A percentile compares a stretch with the other conserved stretches of the same genome.
Conservation (phyloP, 2,113 vertebrate species). For the Gopherus evgoodei region DNA sequence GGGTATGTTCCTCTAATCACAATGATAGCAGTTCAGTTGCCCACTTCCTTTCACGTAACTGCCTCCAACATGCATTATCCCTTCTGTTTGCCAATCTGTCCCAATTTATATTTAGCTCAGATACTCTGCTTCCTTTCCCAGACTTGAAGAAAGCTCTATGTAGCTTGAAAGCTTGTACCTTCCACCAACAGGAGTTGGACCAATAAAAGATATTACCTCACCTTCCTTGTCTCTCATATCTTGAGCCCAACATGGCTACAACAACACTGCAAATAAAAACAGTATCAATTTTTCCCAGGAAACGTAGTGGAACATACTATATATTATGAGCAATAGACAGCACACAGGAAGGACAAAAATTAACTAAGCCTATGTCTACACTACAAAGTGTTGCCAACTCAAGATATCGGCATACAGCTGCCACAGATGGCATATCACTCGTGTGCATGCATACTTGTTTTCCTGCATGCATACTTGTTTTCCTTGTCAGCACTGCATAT, state of each 20-base stretch:
- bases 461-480: background rate
- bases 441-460: background rate
- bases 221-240: background rate
- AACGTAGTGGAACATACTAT: background rate
- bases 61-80: background rate
- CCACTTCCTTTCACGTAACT: background rate
- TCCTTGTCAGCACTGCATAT: background rate
- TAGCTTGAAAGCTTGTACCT: background rate
- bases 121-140: background rate
- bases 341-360: background rate
- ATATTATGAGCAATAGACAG: background rate
- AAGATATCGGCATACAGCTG: background rate
- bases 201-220: background rate
- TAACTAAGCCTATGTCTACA: background rate
- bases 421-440: background rate
- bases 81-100: background rate
- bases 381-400: background rate
- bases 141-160: background rate
- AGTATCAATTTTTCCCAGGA: slow-evolving; percentile 17
- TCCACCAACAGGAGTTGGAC: background rate
- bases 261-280: background rate
- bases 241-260: background rate
- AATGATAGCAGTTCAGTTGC: background rate
- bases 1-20: background rate
- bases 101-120: background rate